phyloP scores from a whole-genome alignment of 2,113 vertebrate species.

The Montifringilla adamsi region DNA sequence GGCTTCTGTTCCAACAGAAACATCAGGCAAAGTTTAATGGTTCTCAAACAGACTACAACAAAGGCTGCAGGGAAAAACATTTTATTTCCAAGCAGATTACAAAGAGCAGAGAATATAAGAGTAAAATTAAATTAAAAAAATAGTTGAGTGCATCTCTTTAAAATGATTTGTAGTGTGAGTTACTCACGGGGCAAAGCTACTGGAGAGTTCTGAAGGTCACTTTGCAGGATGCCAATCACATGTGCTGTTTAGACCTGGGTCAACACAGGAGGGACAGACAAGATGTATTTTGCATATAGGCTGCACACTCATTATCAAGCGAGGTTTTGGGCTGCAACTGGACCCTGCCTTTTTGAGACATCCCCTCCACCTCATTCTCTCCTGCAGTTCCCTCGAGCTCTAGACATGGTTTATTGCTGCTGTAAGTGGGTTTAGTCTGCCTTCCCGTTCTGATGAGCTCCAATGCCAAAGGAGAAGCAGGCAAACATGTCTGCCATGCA shows the following conservation, averaged over 20 bases:
- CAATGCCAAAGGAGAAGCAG: background rate
- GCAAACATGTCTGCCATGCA: background rate
- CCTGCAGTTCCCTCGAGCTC: constrained; percentile 14
- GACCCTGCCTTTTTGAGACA: constrained; percentile 45
- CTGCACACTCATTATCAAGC: constrained; percentile 63
- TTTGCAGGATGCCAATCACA: constrained; percentile 68
- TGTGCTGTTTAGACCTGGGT: constrained; percentile 63
- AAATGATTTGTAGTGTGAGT: constrained; percentile 69
- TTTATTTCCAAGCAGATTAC: constrained; percentile 72
- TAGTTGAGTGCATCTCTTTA: constrained; percentile 70
- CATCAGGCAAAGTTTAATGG: constrained; percentile 8
- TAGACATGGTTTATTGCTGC: constrained; percentile 42
- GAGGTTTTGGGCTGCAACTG: constrained; percentile 49
- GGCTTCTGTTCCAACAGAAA: constrained; percentile 11
- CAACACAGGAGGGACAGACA: constrained; percentile 59
- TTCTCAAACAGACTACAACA: constrained; percentile 64
- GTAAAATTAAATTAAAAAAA: constrained; percentile 73
- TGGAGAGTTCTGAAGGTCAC: constrained; percentile 69
- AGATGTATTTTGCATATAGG: constrained; percentile 61
- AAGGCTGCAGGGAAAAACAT: constrained; percentile 68
- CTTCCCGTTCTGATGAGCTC: background rate
- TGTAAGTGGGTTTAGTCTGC: constrained; percentile 7
- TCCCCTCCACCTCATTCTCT: background rate
- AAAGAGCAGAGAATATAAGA: constrained; percentile 71
- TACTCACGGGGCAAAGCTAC: constrained; percentile 68